Base-by-base conservation (phyloP, 2,797 vertebrate genomes). In the Notamacropus eugenii region DNA sequence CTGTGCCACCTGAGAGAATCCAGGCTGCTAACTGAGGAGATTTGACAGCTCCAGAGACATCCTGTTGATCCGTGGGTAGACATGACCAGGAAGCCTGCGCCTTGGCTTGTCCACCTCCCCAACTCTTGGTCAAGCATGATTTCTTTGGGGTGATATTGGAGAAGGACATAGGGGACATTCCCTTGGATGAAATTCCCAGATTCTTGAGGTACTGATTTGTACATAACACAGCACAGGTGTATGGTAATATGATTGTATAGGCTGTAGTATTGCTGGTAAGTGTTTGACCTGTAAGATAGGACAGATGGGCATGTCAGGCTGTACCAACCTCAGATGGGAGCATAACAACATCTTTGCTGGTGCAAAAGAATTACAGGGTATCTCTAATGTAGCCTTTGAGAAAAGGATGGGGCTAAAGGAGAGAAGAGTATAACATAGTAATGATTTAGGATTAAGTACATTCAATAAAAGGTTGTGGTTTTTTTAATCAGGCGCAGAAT, bases 401-500 rank as follows among this genome's bases (percentile, higher is more conserved):
- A 82, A 34, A 24, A 82, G 19, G 19, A 29, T 46, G n/a, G n/a
- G 6, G 28, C 67, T 82, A 22, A 82, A 40, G 34, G 59, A 62
- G 59, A 74, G 67, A 40, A 40, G 16, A 22, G 16, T 74, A 22
- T 22, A 8, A 74, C 0, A 2, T 22, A 74, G 62, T n/a, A 40
- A 24, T 74, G n/a, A 40, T 19, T 67, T 67, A 11, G 22, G 74
- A 46, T 4, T 27, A 87, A 87, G 50, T 40, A 19, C 16, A 50
- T 27, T 27, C 62, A 52, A 9, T 95, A 90, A 94, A 96, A 94
- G 54, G 9, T 46, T 94, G 87, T 93, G 2, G 31, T 87, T 95
- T 97, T 93, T 98, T 82, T 97, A 57, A 34, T 14, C 98, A 99
- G 99, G 99, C 99, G 94, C 99, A 99, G 98, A 99, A 99, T 97